Evolutionary conservation across 1,140 invertebrate species (phyloP).

Genomic region (Metopolophium dirhodum): DNA sequence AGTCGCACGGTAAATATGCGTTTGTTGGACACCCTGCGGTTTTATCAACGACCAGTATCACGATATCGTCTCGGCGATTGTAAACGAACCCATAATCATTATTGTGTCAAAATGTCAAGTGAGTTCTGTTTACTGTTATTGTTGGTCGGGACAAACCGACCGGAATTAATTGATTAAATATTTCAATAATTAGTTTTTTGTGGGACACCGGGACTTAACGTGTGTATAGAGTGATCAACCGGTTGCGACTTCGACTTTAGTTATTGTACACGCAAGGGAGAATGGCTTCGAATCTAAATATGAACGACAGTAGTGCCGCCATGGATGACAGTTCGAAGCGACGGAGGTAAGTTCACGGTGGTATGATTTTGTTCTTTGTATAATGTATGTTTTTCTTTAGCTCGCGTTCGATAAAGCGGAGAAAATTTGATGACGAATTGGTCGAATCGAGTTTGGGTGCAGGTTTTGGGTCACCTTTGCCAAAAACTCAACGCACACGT

Average conservation of each 20-base stretch:
- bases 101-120: background rate
- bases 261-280: background rate
- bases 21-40: background rate
- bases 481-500: conserved; percentile 63
- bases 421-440: conserved; percentile 96
- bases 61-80: background rate
- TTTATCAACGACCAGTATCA: background rate
- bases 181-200: background rate
- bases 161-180: background rate
- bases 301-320: conserved; percentile 15
- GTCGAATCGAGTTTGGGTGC: conserved; percentile 72
- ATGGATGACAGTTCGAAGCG: conserved; percentile 55
- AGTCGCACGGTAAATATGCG: background rate
- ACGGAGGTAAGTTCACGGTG: background rate
- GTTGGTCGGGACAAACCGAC: background rate
- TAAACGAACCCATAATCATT: background rate
- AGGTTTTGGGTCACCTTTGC: conserved; percentile 40
- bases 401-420: conserved; percentile 90
- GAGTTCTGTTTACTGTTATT: background rate
- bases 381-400: conserved; percentile 64
- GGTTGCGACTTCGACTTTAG: background rate
- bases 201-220: background rate
- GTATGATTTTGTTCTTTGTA: background rate
- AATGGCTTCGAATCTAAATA: conserved; percentile 22
- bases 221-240: background rate